Evolutionary conservation across 1,140 invertebrate species (phyloP).

Genomic region (Drosophila rhopaloa): DNA sequence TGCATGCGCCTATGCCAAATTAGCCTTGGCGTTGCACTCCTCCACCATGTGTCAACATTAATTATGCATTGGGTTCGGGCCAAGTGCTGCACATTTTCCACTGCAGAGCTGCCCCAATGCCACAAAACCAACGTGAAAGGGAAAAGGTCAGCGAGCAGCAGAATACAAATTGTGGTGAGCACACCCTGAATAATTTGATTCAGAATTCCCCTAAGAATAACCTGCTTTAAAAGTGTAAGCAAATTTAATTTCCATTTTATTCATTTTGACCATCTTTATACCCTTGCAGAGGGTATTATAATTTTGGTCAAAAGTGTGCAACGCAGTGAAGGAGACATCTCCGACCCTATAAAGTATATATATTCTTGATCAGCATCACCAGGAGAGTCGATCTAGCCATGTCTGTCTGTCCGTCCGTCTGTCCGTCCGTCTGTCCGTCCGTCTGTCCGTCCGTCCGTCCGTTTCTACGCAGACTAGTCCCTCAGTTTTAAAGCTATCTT

Average conservation of each 20-base stretch:
- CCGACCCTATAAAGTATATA: too few species aligned
- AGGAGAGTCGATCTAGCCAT: too few species aligned
- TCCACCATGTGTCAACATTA: slow-evolving; percentile 69
- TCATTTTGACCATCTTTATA: too few species aligned
- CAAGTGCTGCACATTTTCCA: slow-evolving; percentile 6
- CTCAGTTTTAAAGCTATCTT: too few species aligned
- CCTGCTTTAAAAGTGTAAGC: not conserved
- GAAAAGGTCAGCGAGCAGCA: slow-evolving; percentile 44
- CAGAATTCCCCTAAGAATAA: not conserved
- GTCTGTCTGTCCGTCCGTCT: too few species aligned
- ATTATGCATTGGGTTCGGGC: slow-evolving; percentile 59
- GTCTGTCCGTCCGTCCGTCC: too few species aligned
- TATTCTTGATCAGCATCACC: too few species aligned
- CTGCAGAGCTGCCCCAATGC: slow-evolving; percentile 11
- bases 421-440: too few species aligned
- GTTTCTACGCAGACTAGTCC: too few species aligned
- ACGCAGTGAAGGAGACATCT: too few species aligned
- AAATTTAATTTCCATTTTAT: not conserved
- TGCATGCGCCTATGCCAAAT: slow-evolving; percentile 69
- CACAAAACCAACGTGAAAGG: slow-evolving; percentile 2
- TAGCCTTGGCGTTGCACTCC: slow-evolving; percentile 76
- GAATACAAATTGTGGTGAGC: slow-evolving; percentile 28
- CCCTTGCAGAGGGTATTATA: too few species aligned
- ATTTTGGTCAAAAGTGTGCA: too few species aligned
- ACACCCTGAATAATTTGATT: slow-evolving; percentile 11